phyloP scores from a whole-genome alignment of 2,797 vertebrate species.

The Dicrostonyx torquatus region DNA sequence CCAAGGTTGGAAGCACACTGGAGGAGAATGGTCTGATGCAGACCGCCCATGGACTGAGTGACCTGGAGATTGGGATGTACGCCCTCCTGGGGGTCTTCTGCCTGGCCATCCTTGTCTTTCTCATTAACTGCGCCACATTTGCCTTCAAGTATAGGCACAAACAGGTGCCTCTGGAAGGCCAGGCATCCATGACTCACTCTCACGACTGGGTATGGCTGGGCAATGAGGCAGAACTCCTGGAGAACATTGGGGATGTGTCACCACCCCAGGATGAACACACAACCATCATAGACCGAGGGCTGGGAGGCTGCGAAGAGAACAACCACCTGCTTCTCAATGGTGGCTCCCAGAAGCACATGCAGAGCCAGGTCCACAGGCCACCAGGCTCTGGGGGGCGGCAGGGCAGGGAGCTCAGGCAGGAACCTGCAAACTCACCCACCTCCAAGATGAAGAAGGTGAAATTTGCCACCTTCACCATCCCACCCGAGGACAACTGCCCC shows the following conservation, averaged over 20 bases:
- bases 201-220: constrained; percentile 99
- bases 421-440: constrained; percentile 92
- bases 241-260: constrained; percentile 88
- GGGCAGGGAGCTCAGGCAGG: constrained; percentile 33
- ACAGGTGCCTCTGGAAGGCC: constrained; percentile 93
- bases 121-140: constrained; percentile 97
- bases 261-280: constrained; percentile 92
- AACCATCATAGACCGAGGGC: constrained; percentile 90
- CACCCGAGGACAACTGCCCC: constrained; percentile 89
- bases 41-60: constrained; percentile 90
- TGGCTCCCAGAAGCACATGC: constrained; percentile 87
- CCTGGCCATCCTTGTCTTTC: constrained; percentile 97
- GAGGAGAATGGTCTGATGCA: constrained; percentile 90
- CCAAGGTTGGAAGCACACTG: constrained; percentile 86
- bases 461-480: constrained; percentile 95
- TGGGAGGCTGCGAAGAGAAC: constrained; percentile 88
- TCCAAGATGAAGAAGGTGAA: constrained; percentile 96
- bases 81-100: constrained; percentile 98
- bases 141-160: constrained; percentile 96
- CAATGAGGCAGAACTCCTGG: constrained; percentile 93
- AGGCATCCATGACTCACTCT: constrained; percentile 92
- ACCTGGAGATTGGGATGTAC: constrained; percentile 98
- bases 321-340: constrained; percentile 92
- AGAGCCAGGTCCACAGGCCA: constrained; percentile 89
- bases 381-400: constrained; percentile 82